Evolutionary conservation across 2,888 invertebrate species (phyloP).

Genomic region (Xylota segnis): DNA sequence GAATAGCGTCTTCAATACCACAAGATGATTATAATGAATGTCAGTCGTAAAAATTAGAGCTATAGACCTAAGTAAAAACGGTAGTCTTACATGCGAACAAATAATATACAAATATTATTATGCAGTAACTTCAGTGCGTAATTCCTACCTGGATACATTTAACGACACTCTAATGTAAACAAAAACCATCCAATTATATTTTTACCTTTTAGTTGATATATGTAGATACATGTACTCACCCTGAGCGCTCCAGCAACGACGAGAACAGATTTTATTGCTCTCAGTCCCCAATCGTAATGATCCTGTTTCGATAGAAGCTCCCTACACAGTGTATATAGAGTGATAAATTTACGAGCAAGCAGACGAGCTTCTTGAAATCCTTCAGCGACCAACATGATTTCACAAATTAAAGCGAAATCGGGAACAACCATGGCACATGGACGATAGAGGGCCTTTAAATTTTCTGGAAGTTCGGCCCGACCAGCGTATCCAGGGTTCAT

Average conservation of each 20-base stretch:
- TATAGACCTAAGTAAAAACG: too few relatives aligned
- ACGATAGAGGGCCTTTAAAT: constrained; percentile 89
- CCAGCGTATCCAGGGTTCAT: constrained; percentile 99
- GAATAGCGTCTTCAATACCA: too few relatives aligned
- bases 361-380: constrained; percentile 96
- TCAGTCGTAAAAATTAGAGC: too few relatives aligned
- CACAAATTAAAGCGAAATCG: constrained; percentile 97
- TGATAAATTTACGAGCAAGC: constrained; percentile 96
- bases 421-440: constrained; percentile 99
- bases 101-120: too few relatives aligned
- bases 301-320: constrained; percentile 97
- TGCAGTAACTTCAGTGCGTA: too few relatives aligned
- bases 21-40: too few relatives aligned
- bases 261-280: constrained; percentile 97
- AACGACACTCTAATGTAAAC: too few relatives aligned
- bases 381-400: constrained; percentile 98
- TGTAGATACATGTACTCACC: constrained; percentile 84
- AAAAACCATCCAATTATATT: too few relatives aligned
- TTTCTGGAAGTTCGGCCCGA: constrained; percentile 94
- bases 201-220: too few relatives aligned
- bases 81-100: too few relatives aligned
- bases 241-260: constrained; percentile 97
- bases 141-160: too few relatives aligned
- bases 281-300: constrained; percentile 98
- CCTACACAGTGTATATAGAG: constrained; percentile 94